Evolutionary conservation across 2,888 invertebrate species (phyloP), one percentile per base, ranked within the genome.

Genomic region (Nebria brevicollis): DNA sequence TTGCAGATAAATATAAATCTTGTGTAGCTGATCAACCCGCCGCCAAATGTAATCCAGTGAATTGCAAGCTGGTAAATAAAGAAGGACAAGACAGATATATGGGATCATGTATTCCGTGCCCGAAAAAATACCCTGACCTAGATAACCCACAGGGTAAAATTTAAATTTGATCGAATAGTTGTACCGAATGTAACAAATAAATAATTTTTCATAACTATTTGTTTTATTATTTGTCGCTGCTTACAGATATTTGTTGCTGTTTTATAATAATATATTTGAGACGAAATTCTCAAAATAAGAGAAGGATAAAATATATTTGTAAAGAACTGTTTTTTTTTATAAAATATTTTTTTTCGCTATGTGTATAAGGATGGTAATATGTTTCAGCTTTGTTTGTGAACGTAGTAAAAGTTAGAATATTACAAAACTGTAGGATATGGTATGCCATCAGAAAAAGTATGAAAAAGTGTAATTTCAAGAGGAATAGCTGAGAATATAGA

Each of bases 111-210:
- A 85, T 84, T 7, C n/a, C 83, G 1, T 91, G 91, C 83, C 91
- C 91, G 1, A 73, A 84, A 2, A 84, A 84, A 0, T 91, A 89
- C 83, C 91, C 91, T 43, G 90, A 90, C 90, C 75, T 90, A 5
- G 86, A 86, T 4, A 90, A 91, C 86, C 90, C 89, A 54, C 82
- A 86, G 13, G 90, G 90, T 77, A 77, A 84, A 82, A 64, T 54
- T 5, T 54, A 54, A 0, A 78, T 81, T 0, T 34, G 34, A 34
- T 34, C 34, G 34, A 34, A 34, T 83, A 89, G 82, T 91, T 91
- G 68, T 91, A 91, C 34, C 86, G 13, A 54, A 54, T 13, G 13
- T 54, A 11, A 11, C 54, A 54, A 54, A 54, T 54, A 54, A 54
- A 54, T 54, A 54, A 54, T 54, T 54, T 54, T 13, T 54, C 8